Evolutionary conservation across 2,888 invertebrate species (phyloP).

Genomic region (Ecdyonurus torrentis): DNA sequence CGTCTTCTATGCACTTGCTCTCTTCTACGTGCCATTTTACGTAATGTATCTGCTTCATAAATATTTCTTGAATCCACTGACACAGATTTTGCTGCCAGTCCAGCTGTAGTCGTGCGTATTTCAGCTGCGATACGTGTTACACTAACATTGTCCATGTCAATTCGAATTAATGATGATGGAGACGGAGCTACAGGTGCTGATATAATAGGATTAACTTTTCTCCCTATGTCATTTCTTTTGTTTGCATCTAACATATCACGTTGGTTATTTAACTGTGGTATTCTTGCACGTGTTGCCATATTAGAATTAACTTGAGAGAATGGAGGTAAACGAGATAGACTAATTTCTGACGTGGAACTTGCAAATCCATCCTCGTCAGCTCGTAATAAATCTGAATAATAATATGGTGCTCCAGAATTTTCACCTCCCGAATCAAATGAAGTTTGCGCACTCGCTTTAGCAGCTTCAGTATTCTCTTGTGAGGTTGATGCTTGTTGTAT

Average conservation of each 20-base stretch:
- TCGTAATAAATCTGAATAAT: constrained; percentile 56
- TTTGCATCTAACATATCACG: constrained; percentile 29
- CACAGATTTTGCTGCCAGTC: constrained; percentile 20
- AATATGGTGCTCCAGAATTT: constrained; percentile 55
- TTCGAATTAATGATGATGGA: too few relatives aligned
- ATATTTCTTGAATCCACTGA: constrained; percentile 50
- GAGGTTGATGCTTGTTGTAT: neutral
- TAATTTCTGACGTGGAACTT: constrained; percentile 12
- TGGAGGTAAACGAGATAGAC: constrained; percentile 6
- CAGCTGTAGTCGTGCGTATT: constrained; percentile 16
- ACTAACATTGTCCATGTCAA: neutral
- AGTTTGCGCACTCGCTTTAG: neutral
- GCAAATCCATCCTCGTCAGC: constrained; percentile 12
- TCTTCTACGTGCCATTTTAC: constrained; percentile 19
- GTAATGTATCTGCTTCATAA: constrained; percentile 48
- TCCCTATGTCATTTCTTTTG: constrained; percentile 41
- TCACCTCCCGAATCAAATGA: neutral
- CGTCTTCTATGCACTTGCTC: constrained; percentile 2
- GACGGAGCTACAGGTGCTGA: neutral
- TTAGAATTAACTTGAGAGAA: neutral
- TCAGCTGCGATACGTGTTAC: constrained; percentile 4
- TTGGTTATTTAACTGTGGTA: constrained; percentile 46
- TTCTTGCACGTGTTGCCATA: constrained; percentile 21
- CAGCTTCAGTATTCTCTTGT: neutral
- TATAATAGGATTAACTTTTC: constrained; percentile 51